These are phyloP conservation scores for Mycetomoellerius zeteki DNA, from an alignment of 1,140 invertebrate species.

Conservation along the genomic window DNA sequence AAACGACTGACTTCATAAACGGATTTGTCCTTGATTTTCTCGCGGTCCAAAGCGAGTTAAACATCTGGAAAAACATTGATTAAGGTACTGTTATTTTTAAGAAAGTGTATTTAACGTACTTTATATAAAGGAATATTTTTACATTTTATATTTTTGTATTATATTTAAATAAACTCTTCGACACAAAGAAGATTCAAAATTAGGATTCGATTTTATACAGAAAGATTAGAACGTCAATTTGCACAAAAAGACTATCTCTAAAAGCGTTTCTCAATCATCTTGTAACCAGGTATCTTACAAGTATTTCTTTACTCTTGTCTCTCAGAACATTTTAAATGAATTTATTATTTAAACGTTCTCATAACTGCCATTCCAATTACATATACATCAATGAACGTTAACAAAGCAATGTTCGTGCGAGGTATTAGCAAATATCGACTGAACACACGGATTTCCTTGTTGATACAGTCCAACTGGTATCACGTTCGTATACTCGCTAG, in stretches of 20 bases:
- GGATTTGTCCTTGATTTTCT: constrained; percentile 20
- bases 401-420: constrained; percentile 27
- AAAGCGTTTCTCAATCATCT: background rate
- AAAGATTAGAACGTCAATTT: background rate
- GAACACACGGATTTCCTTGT: constrained; percentile 44
- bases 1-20: constrained; percentile 34
- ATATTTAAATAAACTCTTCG: background rate
- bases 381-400: background rate
- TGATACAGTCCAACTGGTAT: constrained; percentile 23
- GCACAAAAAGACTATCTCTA: background rate
- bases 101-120: background rate
- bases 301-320: background rate
- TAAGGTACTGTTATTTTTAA: background rate
- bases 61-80: background rate
- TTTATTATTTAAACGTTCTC: background rate
- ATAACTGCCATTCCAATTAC: background rate
- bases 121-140: background rate
- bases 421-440: constrained; percentile 54
- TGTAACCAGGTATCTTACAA: background rate
- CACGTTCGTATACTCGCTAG: constrained; percentile 6
- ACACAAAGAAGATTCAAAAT: background rate
- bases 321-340: background rate
- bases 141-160: background rate
- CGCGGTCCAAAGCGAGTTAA: background rate
- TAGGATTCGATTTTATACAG: background rate